phyloP scores from a whole-genome alignment of 2,888 invertebrate genomes.

The Trichacis sp. region DNA sequence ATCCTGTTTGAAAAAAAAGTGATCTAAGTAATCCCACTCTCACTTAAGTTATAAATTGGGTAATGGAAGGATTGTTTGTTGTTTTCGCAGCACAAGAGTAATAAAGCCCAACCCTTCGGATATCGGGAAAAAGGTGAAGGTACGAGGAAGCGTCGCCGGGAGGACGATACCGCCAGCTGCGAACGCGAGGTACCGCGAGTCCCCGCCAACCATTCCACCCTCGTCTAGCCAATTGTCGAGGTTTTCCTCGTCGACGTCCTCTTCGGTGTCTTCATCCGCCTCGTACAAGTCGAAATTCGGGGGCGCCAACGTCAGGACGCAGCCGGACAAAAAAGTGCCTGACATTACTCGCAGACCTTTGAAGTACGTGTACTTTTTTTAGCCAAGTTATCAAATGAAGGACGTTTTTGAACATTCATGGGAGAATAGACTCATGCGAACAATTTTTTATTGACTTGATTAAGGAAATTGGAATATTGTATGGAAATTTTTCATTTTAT shows the following conservation, averaged over 20 bases:
- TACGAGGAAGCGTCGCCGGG: constrained; percentile 72
- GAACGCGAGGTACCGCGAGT: constrained; percentile 59
- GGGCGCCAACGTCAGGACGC: constrained; percentile 29
- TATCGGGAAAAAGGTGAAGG: constrained; percentile 89
- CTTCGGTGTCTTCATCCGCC: constrained; percentile 61
- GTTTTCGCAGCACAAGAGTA: constrained; percentile 83
- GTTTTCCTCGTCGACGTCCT: constrained; percentile 56
- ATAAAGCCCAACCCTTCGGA: constrained; percentile 92
- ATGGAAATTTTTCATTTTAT: no score
- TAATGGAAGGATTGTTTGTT: no score
- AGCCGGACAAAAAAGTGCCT: constrained; percentile 58
- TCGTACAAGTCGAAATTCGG: constrained; percentile 22
- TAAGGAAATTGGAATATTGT: no score
- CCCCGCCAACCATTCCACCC: constrained; percentile 60
- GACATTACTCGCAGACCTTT: constrained; percentile 82
- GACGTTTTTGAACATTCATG: no score
- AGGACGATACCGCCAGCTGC: constrained; percentile 59
- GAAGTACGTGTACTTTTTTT: constrained; percentile 71
- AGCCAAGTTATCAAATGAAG: no score
- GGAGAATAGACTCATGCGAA: no score
- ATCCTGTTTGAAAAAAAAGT: no score
- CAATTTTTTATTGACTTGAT: neutral
- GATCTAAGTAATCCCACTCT: no score
- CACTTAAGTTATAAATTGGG: no score
- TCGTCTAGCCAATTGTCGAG: constrained; percentile 56